These are phyloP conservation scores for Mormyrops attenuatus DNA, from an alignment of 2,797 vertebrate species.

Conservation along the genomic window DNA sequence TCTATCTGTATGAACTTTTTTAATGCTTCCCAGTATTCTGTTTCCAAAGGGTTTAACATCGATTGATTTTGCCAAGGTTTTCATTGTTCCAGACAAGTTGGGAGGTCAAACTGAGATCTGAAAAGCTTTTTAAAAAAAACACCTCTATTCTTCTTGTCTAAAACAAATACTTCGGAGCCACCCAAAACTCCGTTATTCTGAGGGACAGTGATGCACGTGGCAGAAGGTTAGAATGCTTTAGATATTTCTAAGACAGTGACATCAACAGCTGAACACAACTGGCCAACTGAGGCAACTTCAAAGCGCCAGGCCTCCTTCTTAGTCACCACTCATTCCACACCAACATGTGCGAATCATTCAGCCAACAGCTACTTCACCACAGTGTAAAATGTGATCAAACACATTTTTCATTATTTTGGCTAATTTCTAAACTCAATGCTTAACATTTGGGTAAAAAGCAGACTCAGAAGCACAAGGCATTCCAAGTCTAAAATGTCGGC, in stretches of 20 bases:
- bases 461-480: background rate
- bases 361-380: background rate
- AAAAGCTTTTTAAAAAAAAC: background rate
- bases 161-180: background rate
- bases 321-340: background rate
- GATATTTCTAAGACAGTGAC: background rate
- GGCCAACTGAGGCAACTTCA: background rate
- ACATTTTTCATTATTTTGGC: background rate
- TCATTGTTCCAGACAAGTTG: background rate
- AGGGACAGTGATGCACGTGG: background rate
- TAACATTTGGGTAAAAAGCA: background rate
- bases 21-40: background rate
- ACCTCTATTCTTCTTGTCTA: background rate
- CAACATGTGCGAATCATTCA: background rate
- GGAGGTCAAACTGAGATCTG: background rate
- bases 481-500: background rate
- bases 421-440: background rate
- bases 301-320: background rate
- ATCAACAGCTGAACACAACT: conserved; percentile 4
- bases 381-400: background rate
- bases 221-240: background rate
- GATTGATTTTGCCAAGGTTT: background rate
- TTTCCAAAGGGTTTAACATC: background rate
- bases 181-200: background rate
- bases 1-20: background rate